phyloP scores from a whole-genome alignment of 2,113 vertebrate species.

The Rhinolophus ferrumequinum region DNA sequence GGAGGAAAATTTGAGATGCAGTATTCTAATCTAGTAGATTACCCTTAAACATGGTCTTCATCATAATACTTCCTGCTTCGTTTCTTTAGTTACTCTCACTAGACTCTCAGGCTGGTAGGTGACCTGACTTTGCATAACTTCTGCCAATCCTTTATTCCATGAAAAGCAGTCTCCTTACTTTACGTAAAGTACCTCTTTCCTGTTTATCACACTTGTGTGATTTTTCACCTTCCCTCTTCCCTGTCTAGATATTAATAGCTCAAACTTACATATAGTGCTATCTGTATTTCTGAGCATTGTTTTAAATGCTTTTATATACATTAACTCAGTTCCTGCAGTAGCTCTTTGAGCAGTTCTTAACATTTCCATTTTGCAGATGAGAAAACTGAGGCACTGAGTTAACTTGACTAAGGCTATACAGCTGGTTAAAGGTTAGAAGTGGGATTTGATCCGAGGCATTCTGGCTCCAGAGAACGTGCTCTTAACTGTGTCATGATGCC shows the following conservation, averaged over 20 bases:
- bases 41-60: neutral
- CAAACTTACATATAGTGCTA: neutral
- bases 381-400: neutral
- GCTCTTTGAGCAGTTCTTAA: neutral
- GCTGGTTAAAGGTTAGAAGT: neutral
- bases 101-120: neutral
- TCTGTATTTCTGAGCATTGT: neutral
- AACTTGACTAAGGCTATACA: neutral
- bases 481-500: neutral
- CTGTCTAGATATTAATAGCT: neutral
- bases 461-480: neutral
- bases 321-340: neutral
- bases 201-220: neutral
- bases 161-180: neutral
- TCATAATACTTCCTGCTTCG: neutral
- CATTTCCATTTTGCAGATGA: neutral
- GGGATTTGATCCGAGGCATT: neutral
- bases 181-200: neutral
- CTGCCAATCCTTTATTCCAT: neutral
- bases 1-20: neutral
- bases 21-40: neutral
- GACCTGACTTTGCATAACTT: neutral
- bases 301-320: neutral
- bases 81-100: neutral
- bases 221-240: neutral